A percentile compares a stretch with the other conserved stretches of the same genome.
phyloP scores from a whole-genome alignment of 1,140 invertebrate species.

The Achatina immaculata region DNA sequence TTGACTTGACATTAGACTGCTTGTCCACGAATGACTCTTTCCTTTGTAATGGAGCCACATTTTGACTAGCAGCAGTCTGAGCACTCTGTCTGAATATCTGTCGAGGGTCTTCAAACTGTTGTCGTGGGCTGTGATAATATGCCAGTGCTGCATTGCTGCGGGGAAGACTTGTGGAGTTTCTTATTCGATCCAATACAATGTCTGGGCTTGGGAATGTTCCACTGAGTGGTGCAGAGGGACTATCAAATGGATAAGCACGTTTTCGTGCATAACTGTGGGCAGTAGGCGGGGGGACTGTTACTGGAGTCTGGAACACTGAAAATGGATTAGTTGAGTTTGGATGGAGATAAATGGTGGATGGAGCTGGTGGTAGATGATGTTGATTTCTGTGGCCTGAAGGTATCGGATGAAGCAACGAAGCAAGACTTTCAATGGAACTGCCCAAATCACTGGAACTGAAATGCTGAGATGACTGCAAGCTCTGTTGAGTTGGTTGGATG shows the following conservation, averaged over 20 bases:
- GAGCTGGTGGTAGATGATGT: constrained; percentile 24
- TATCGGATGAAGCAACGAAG: constrained; percentile 20
- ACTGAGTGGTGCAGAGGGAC: background rate
- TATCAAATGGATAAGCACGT: constrained; percentile 36
- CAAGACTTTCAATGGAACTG: constrained; percentile 22
- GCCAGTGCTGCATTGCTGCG: background rate
- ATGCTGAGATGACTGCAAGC: background rate
- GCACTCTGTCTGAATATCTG: constrained; percentile 24
- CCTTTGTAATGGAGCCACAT: background rate
- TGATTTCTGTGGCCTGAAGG: constrained; percentile 20
- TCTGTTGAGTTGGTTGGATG: background rate
- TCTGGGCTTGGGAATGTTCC: constrained; percentile 33
- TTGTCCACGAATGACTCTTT: background rate
- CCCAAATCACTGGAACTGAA: constrained; percentile 8
- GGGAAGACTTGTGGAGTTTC: constrained; percentile 32
- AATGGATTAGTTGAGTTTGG: constrained; percentile 28
- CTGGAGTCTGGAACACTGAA: constrained; percentile 18
- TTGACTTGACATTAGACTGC: background rate
- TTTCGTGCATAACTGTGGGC: constrained; percentile 27
- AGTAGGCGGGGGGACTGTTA: background rate
- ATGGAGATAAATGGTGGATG: constrained; percentile 21
- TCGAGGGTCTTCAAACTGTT: constrained; percentile 29
- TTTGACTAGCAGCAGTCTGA: constrained; percentile 26
- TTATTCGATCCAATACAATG: constrained; percentile 35
- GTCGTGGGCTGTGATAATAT: background rate